Evolutionary conservation across 2,797 vertebrate genomes (phyloP), one percentile per base, ranked within the genome.

Genomic region (Leptoclinus maculatus): DNA sequence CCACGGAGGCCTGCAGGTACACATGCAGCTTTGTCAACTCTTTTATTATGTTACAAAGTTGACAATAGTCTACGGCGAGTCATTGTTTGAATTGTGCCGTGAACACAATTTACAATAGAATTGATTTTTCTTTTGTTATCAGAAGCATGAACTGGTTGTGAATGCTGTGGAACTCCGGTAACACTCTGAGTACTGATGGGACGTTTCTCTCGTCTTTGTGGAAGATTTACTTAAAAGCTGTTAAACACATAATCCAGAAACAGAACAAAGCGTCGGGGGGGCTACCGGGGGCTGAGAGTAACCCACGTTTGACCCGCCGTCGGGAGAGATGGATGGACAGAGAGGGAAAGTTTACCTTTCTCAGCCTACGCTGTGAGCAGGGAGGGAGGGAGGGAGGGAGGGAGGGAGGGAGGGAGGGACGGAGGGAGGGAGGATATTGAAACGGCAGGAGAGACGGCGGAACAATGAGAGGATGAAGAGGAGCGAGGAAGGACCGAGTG

Each of bases 341-440:
- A 34, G 54, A 68, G 76, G 74, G 91, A 92, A 94, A 90, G 92
- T 93, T 94, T 91, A 88, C 85, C 89, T 93, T 93, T 93, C 92
- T 91, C 93, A 94, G 81, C 87, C 87, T 87, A 82, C 12, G 5
- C 64, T 59, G 77, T 19, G 85, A 17, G 66, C 19, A 2, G 43
- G 38, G 70, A 25, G 43, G 66, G 77, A 84, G 79, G 87, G 45
- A 7, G 6, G 17, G 43, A 29, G 38, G 66, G 11, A 23, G 54
- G n/a, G 14, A 16, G 43, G 66, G 77, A 84, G 80, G 9, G 54
- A 23, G 16, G 16, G 56, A 21, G 27, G 3, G 17, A 32, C 0
- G 17, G 17, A 58, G 1, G n/a, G 38, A 8, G 38, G 66, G 79
- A 82, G 80, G 87, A 71, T 83, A 86, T 83, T 89, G 68, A 71